Evolutionary conservation across 23 tunicate species (phyloP), one percentile per base, ranked within the genome.

Genomic region (Trididemnum miniatum): DNA sequence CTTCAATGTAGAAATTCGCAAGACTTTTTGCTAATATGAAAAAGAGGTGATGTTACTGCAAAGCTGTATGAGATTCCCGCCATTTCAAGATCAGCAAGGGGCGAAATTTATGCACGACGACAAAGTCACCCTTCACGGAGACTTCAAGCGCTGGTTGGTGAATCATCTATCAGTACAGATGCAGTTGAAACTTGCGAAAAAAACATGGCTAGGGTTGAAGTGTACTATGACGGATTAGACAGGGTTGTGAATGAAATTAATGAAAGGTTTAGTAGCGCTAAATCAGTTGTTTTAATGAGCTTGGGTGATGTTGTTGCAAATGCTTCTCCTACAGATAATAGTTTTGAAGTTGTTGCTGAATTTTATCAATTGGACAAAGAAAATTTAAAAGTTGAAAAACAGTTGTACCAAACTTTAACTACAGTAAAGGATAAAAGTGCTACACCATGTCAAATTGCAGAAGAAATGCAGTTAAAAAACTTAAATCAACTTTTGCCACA

Each of bases 1-100:
- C 79, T 73, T n/a, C 1, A 20, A 39, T 73, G 79, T 73, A 38
- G 79, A 39, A 73, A 73, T 73, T 7, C 29, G 20, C 9, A 39
- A 1, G 79, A 38, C 32, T 73, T 73, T 73, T 20, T 40, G 29
- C 79, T 73, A 38, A 73, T 73, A 2, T 73, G 79, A 59, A 9
- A 39, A n/a, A 38, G 31, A 34, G 32, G 59, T 4, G 20, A 9
- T 22, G 32, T 73, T 38, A 20, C 22, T 20, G 59, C 9, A 15
- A 73, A 73, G 57, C 59, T 73, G 30, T 22, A 37, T 2, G 59
- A 73, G 32, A 37, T 9, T 31, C 5, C 75, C 25, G n/a, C 38
- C 31, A 34, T 73, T 73, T 20, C 57, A 37, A 26, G 59, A 73
- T 30, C 57, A 73, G 31, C 59, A 38, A 2, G 7, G 25, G 57